Evolutionary conservation across 2,113 vertebrate genomes (phyloP).

Genomic region (Poicephalus meyeri): DNA sequence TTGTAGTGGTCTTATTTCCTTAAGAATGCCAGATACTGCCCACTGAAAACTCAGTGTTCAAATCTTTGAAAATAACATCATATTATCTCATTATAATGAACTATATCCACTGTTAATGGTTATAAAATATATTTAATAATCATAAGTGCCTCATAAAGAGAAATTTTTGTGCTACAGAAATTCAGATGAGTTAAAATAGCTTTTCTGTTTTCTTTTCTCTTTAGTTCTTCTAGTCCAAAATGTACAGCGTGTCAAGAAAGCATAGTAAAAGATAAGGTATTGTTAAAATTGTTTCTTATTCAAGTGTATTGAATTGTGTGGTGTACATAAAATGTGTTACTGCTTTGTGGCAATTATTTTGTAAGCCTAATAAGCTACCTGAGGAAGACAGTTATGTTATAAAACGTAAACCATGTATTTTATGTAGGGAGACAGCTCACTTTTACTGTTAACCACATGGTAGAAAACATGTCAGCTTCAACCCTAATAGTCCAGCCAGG

Average conservation of each 20-base stretch:
- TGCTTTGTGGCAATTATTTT: background rate
- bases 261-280: constrained; percentile 82
- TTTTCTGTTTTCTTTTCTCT: constrained; percentile 42
- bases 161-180: background rate
- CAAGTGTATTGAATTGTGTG: background rate
- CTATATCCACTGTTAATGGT: background rate
- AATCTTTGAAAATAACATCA: background rate
- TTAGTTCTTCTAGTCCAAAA: constrained; percentile 76
- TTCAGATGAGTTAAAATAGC: background rate
- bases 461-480: background rate
- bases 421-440: background rate
- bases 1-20: background rate
- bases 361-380: background rate
- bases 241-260: constrained; percentile 82
- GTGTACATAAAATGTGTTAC: background rate
- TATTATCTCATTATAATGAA: background rate
- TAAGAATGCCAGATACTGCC: background rate
- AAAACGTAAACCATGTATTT: background rate
- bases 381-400: background rate
- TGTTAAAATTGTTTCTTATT: background rate
- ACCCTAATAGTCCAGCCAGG: background rate
- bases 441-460: background rate
- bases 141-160: background rate
- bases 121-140: background rate
- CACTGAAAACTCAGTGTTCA: background rate